Evolutionary conservation across 2,888 invertebrate genomes (phyloP).

Genomic region (Stegana nigrithorax): DNA sequence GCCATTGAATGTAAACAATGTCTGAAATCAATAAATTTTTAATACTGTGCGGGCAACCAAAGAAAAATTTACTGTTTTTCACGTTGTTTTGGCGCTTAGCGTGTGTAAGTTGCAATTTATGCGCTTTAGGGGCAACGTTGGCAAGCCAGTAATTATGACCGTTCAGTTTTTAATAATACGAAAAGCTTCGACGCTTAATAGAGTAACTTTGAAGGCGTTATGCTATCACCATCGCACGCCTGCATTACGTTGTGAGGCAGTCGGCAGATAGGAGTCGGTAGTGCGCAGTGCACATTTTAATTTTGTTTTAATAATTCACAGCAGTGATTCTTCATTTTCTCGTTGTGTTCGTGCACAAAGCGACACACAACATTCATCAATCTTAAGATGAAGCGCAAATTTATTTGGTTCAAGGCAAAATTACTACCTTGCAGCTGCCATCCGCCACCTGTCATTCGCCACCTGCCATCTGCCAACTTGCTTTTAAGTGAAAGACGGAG

Average conservation of each 20-base stretch:
- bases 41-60: slow-evolving; percentile 33
- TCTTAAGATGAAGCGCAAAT: not conserved
- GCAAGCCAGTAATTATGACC: no score
- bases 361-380: no score
- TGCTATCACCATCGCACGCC: no score
- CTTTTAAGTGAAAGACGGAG: no score
- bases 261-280: no score
- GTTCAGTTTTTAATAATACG: no score
- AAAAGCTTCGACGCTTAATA: no score
- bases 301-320: not conserved
- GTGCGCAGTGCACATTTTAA: not conserved
- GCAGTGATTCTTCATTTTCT: not conserved
- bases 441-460: not conserved
- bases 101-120: not conserved
- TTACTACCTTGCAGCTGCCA: not conserved
- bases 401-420: not conserved
- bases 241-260: no score
- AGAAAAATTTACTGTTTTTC: no score
- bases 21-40: slow-evolving; percentile 57
- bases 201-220: no score
- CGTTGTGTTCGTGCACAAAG: not conserved
- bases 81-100: no score
- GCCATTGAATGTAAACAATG: slow-evolving; percentile 32
- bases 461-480: no score
- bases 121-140: not conserved